These are phyloP conservation scores for Macaca mulatta DNA, from an alignment of 2,113 vertebrate species.

Conservation along the genomic window DNA sequence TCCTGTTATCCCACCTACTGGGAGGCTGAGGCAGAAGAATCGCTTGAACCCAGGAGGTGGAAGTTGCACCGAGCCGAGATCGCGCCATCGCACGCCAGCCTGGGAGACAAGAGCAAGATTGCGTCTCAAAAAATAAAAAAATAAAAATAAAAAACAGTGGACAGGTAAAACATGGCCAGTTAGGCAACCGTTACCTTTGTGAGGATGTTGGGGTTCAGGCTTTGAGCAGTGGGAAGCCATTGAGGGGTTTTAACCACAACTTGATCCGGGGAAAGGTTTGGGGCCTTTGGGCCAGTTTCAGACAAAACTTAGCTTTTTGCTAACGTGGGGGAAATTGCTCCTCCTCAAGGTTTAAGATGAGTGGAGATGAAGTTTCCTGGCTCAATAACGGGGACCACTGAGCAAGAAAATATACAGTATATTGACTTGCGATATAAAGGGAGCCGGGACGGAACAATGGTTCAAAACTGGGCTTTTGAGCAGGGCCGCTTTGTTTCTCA, in stretches of 20 bases:
- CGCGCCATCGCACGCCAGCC: too few relatives aligned
- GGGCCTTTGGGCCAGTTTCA: not conserved
- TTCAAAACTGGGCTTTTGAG: not conserved
- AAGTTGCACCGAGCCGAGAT: too few relatives aligned
- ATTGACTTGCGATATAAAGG: not conserved
- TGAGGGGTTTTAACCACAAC: not conserved
- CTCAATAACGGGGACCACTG: not conserved
- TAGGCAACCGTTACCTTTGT: not conserved
- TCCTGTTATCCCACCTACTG: too few relatives aligned
- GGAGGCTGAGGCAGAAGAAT: too few relatives aligned
- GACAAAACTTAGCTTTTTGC: not conserved
- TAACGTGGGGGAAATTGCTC: not conserved
- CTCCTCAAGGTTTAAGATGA: not conserved
- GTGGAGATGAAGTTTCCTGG: not conserved
- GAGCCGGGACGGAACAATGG: not conserved
- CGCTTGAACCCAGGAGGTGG: too few relatives aligned
- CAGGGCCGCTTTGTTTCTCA: not conserved
- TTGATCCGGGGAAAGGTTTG: not conserved
- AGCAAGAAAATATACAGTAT: not conserved
- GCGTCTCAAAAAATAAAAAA: too few relatives aligned
- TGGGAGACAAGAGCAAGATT: too few relatives aligned
- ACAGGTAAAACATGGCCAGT: not conserved
- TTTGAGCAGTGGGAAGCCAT: not conserved
- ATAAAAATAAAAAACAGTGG: too few relatives aligned
- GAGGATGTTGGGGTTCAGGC: not conserved